A percentile compares a stretch with the other conserved stretches of the same genome.
Evolutionary conservation across 2,888 invertebrate genomes (phyloP).

Genomic region (Drosophila limbata): DNA sequence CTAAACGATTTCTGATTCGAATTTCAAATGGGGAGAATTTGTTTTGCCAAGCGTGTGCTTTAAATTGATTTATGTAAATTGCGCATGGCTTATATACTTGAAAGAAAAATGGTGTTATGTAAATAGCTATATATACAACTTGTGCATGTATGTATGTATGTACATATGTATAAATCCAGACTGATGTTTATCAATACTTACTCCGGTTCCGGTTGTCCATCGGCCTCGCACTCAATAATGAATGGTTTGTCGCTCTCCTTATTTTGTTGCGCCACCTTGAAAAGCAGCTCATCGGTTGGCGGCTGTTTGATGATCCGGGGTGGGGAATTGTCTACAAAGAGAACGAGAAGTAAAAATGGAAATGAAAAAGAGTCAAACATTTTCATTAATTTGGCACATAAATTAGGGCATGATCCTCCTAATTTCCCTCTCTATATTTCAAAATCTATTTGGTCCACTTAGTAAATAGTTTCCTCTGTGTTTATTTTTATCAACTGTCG

Average conservation of each 20-base stretch:
- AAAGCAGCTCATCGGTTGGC: conserved; percentile 94
- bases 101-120: conserved; percentile 15
- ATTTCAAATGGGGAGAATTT: conserved; percentile 26
- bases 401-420: conserved; percentile 32
- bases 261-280: conserved; percentile 93
- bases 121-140: not conserved
- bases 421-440: not conserved
- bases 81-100: conserved; percentile 25
- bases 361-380: conserved; percentile 14
- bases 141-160: not conserved
- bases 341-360: not conserved
- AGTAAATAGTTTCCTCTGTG: conserved; percentile 21
- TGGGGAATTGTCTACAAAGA: conserved; percentile 91
- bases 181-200: conserved; percentile 86
- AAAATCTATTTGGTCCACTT: conserved; percentile 17
- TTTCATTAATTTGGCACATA: conserved; percentile 45
- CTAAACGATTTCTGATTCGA: conserved; percentile 35
- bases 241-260: conserved; percentile 97
- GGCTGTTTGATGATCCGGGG: conserved; percentile 97
- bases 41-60: conserved; percentile 46
- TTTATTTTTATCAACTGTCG: conserved; percentile 43
- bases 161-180: conserved; percentile 5
- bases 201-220: conserved; percentile 97
- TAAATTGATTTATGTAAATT: conserved; percentile 66
- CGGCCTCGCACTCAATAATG: conserved; percentile 98